Conservation (phyloP, 2,888 invertebrate genomes). For the Nycteola revayana region DNA sequence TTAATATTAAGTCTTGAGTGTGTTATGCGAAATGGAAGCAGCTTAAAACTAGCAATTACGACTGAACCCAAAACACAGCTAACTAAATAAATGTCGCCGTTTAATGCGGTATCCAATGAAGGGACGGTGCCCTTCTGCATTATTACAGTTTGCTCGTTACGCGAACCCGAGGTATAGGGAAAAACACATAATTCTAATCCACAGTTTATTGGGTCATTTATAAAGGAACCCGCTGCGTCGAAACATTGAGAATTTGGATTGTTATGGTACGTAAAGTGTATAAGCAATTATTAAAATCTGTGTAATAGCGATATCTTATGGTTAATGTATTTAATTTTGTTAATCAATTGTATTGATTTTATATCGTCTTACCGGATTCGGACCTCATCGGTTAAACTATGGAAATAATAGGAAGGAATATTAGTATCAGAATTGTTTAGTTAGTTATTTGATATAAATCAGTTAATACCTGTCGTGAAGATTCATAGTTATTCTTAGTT, state of each 20-base stretch:
- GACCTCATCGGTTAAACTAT: too few relatives aligned
- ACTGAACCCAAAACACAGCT: slow-evolving; percentile 14
- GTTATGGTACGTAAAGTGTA: too few relatives aligned
- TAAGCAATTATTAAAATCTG: too few relatives aligned
- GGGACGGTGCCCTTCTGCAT: slow-evolving; percentile 43
- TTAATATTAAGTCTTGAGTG: slow-evolving; percentile 15
- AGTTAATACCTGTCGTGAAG: too few relatives aligned
- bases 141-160: slow-evolving; percentile 39
- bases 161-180: slow-evolving; percentile 36
- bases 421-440: too few relatives aligned
- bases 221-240: slow-evolving; percentile 19
- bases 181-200: slow-evolving; percentile 51
- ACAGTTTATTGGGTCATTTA: slow-evolving; percentile 42
- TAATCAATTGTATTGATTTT: too few relatives aligned
- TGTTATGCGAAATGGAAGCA: slow-evolving; percentile 24
- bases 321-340: too few relatives aligned
- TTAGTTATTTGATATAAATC: too few relatives aligned
- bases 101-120: slow-evolving; percentile 51
- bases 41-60: slow-evolving; percentile 22
- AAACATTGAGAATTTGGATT: slow-evolving; percentile 17
- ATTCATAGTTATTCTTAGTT: too few relatives aligned
- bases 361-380: too few relatives aligned
- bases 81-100: slow-evolving; percentile 46
- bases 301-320: too few relatives aligned
- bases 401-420: too few relatives aligned